These are phyloP conservation scores for Trinorchestia longiramus DNA, from an alignment of 1,140 invertebrate species.

Conservation along the genomic window DNA sequence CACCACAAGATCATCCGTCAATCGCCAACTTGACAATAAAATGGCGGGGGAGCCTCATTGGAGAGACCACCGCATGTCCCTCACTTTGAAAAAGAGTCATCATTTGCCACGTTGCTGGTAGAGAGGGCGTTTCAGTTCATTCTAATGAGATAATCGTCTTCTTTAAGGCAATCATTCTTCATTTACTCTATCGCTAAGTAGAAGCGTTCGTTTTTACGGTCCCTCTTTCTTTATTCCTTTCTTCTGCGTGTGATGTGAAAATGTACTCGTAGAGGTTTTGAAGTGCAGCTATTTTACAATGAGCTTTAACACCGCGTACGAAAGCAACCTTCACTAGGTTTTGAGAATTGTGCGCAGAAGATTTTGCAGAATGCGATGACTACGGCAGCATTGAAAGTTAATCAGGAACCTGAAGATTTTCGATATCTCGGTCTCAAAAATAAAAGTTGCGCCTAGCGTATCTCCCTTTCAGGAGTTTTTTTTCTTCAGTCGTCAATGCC, in stretches of 20 bases:
- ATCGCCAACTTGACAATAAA: constrained; percentile 40
- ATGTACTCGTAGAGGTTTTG: background rate
- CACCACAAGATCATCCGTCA: constrained; percentile 44
- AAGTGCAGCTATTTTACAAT: background rate
- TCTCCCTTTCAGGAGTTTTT: background rate
- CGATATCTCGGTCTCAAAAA: background rate
- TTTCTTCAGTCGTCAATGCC: background rate
- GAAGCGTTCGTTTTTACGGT: background rate
- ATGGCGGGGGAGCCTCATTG: background rate
- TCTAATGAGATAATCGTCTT: background rate
- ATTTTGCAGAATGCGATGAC: background rate
- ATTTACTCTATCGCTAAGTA: background rate
- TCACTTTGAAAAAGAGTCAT: constrained; percentile 32
- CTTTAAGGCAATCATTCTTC: background rate
- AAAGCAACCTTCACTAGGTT: background rate
- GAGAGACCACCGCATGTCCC: background rate
- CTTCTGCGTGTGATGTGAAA: background rate
- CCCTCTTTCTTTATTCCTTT: background rate
- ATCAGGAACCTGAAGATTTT: background rate
- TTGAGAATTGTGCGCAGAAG: background rate
- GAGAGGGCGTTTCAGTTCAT: constrained; percentile 24
- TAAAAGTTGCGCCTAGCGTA: background rate
- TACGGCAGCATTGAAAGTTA: background rate
- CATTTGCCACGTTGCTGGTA: background rate
- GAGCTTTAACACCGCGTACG: background rate